These are phyloP conservation scores for Tragulus kanchil DNA, from an alignment of 2,113 vertebrate species.

Conservation along the genomic window DNA sequence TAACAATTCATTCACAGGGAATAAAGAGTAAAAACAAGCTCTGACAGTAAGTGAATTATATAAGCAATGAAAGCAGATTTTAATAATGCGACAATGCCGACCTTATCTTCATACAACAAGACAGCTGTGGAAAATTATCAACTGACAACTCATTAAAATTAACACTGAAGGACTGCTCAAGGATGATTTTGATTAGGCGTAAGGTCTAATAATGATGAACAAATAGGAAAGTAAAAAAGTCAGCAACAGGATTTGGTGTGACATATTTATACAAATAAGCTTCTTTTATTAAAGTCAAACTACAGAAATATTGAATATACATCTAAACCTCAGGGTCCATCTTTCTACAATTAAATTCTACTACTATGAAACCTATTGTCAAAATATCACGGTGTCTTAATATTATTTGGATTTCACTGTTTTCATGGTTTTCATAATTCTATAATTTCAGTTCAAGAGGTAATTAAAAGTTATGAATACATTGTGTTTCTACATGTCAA, in stretches of 20 bases:
- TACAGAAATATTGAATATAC: neutral
- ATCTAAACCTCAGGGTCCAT: neutral
- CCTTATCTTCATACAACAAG: neutral
- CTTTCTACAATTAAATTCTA: neutral
- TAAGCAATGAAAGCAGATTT: neutral
- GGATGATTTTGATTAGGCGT: slow-evolving; percentile 18
- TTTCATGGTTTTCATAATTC: neutral
- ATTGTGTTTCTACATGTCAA: neutral
- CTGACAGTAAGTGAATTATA: neutral
- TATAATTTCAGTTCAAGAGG: neutral
- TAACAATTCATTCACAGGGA: neutral
- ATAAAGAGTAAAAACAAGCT: slow-evolving; percentile 12
- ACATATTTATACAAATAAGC: neutral
- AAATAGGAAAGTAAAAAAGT: slow-evolving; percentile 11
- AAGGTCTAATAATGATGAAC: neutral
- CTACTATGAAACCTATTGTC: neutral
- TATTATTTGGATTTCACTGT: neutral
- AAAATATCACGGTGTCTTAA: neutral
- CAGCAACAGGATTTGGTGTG: neutral
- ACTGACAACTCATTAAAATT: slow-evolving; percentile 33
- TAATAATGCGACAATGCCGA: neutral
- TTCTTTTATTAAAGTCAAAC: neutral
- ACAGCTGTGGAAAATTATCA: slow-evolving; percentile 26
- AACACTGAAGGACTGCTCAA: neutral
- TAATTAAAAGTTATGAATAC: slow-evolving; percentile 21